Evolutionary conservation across 2,797 vertebrate species (phyloP).

Genomic region (Caiman crocodilus): DNA sequence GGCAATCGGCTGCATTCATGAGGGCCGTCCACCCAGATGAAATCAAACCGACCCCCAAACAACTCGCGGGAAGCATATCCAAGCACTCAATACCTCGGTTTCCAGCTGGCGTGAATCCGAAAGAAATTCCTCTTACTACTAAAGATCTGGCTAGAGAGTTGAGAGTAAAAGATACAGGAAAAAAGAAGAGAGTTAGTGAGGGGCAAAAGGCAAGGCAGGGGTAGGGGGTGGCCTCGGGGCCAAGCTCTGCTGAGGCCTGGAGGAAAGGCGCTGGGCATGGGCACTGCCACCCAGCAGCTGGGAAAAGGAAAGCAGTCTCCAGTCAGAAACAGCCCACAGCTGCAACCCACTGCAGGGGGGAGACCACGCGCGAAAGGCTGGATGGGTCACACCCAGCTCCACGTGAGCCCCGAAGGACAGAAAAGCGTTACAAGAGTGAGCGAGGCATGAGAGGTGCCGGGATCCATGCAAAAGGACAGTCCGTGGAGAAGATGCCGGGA

Average conservation of each 20-base stretch:
- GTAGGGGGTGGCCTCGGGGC: background rate
- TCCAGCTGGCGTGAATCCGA: constrained; percentile 95
- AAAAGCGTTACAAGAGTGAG: background rate
- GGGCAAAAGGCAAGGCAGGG: background rate
- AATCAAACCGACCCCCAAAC: constrained; percentile 43
- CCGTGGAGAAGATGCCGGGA: background rate
- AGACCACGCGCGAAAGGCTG: background rate
- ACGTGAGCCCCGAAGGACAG: background rate
- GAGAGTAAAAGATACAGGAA: constrained; percentile 77
- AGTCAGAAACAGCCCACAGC: background rate
- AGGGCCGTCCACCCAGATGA: background rate
- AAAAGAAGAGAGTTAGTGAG: constrained; percentile 67
- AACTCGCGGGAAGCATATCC: constrained; percentile 41
- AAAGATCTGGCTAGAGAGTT: constrained; percentile 84
- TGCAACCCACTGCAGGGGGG: background rate
- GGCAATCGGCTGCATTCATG: constrained; percentile 12
- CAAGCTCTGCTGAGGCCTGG: background rate
- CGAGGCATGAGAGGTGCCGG: background rate
- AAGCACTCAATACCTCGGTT: constrained; percentile 92
- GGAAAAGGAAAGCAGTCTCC: background rate
- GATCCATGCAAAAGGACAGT: background rate
- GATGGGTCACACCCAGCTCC: background rate
- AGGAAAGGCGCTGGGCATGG: background rate
- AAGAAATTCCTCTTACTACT: constrained; percentile 99
- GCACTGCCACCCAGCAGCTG: background rate